Conservation (phyloP, 2,888 invertebrate species). For the Drosophila mayaguana region DNA sequence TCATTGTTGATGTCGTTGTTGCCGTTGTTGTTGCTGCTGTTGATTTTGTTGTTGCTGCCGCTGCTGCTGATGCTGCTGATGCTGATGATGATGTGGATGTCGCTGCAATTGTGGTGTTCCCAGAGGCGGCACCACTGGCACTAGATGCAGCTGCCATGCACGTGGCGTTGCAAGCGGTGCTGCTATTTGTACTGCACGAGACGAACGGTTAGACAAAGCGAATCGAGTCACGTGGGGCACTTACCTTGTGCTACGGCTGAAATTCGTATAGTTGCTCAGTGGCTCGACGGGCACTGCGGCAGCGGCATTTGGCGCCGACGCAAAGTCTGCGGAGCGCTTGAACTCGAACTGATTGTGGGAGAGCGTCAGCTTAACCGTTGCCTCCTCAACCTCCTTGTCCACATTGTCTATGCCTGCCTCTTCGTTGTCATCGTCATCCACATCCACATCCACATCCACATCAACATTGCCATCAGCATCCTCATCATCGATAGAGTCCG, state of each 20-base stretch:
- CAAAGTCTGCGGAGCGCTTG: constrained; percentile 66
- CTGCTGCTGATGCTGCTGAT: background rate
- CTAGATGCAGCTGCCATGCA: constrained; percentile 12
- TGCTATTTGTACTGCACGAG: constrained; percentile 55
- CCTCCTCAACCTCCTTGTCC: constrained; percentile 8
- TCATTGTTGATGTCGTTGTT: constrained; percentile 17
- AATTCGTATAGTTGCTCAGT: constrained; percentile 76
- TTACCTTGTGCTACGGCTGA: constrained; percentile 63
- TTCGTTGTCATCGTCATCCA: background rate
- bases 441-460: background rate
- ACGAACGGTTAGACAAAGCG: background rate
- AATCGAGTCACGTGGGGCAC: background rate
- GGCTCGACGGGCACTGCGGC: constrained; percentile 16
- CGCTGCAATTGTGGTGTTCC: constrained; percentile 7
- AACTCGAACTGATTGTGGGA: constrained; percentile 60
- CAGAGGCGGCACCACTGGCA: background rate
- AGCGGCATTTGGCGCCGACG: constrained; percentile 20
- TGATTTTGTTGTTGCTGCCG: background rate
- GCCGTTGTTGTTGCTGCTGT: background rate
- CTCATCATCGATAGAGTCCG: constrained; percentile 14
- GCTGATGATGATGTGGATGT: background rate
- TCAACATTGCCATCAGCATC: background rate
- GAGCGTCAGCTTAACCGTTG: constrained; percentile 11
- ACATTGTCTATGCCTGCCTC: constrained; percentile 4
- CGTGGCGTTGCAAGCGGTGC: constrained; percentile 28